Evolutionary conservation across 2,797 vertebrate genomes (phyloP).

Genomic region (Clarias laeviceps): DNA sequence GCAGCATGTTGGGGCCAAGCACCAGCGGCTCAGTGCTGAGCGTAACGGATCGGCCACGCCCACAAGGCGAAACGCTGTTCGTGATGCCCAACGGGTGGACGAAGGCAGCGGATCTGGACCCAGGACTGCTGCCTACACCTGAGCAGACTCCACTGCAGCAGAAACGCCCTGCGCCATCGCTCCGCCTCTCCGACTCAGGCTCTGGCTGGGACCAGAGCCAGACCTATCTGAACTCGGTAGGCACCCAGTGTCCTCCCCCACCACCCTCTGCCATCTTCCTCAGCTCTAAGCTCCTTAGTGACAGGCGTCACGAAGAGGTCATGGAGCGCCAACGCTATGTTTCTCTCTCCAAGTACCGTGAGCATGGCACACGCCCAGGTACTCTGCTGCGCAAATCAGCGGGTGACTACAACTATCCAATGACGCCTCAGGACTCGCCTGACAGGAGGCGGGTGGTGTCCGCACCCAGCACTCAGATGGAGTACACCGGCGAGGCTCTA

Average conservation of each 20-base stretch:
- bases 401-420: conserved; percentile 84
- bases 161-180: conserved; percentile 78
- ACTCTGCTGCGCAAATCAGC: conserved; percentile 80
- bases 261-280: conserved; percentile 80
- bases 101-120: conserved; percentile 88
- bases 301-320: conserved; percentile 65
- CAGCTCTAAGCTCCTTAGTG: conserved; percentile 77
- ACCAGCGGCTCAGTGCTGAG: conserved; percentile 91
- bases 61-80: conserved; percentile 82
- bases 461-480: conserved; percentile 83
- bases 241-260: conserved; percentile 79
- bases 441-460: conserved; percentile 90
- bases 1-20: conserved; percentile 80
- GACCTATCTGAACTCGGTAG: conserved; percentile 82
- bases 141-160: conserved; percentile 97
- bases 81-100: conserved; percentile 96
- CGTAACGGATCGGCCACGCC: conserved; percentile 72
- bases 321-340: conserved; percentile 82
- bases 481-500: conserved; percentile 76
- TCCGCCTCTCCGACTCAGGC: conserved; percentile 78
- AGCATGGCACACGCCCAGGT: conserved; percentile 69
- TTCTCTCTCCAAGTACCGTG: conserved; percentile 74
- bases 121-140: conserved; percentile 89
- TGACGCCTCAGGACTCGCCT: conserved; percentile 88
- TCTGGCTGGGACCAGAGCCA: conserved; percentile 90